Evolutionary conservation across 2,113 vertebrate species (phyloP), one percentile per base, ranked within the genome.

Genomic region (Albula glossodonta): DNA sequence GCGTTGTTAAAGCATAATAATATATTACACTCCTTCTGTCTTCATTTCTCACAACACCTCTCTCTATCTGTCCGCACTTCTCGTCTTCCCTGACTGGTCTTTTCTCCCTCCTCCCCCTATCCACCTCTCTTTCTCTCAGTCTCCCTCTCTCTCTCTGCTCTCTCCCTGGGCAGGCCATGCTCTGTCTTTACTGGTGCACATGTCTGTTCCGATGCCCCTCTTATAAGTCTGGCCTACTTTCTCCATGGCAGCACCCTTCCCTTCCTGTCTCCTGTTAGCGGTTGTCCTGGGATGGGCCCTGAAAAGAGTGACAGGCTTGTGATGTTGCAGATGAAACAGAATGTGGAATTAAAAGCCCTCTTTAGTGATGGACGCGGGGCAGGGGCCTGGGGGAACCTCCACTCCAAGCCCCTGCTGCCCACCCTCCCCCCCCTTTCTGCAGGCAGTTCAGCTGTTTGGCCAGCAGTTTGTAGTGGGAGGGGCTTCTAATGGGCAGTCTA

Each of bases 381-480:
- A 41, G 31, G 31, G 31, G 3, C 31, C 15, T 13, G 0, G 5
- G 12, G 77, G 25, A 78, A 49, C 48, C 41, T n/a, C 11, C 7
- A 10, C 74, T 15, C 31, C 12, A 41, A 22, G 22, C 31, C n/a
- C 9, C 31, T 78, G 41, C 9, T 22, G 15, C 22, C 22, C 8
- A 19, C 60, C 19, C 60, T 15, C 31, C 31, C 31, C 60, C 60
- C 31, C 31, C 31, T 41, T 66, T 15, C 57, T 60, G 3, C 12
- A 66, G 60, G 7, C 9, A 8, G 15, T 19, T 66, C 17, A 66
- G 60, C 70, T 74, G 84, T 51, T 82, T 83, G 74, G 88, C 90
- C 50, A 88, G 88, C 83, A 82, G 85, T 89, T 87, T 90, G 84
- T 56, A 87, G 83, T 80, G 74, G 17, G 48, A 85, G 85, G 89